Base-by-base conservation (phyloP, 2,888 invertebrate species). In the Acheta domesticus region DNA sequence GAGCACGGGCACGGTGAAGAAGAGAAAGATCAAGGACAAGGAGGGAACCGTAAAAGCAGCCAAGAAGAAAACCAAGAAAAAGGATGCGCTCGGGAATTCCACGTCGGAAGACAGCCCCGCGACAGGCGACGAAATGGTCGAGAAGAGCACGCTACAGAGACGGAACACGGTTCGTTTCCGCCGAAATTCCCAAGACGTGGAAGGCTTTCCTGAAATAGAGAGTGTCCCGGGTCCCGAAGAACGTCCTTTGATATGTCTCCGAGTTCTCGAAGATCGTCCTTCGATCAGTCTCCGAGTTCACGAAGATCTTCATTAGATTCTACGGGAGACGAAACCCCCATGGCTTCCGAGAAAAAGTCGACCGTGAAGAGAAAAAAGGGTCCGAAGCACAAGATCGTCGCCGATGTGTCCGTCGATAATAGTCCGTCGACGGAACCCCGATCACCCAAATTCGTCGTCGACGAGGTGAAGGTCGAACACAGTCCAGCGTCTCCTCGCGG, bases 11-110 rank as follows among this genome's bases (percentile, higher is more conserved):
- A 76, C 12, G 20, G 20, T n/a, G 21, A n/a, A 62, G 19, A 74
- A 23, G 20, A 12, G 19, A 12, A 75, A 80, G 78, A 62, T 16
- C 81, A 74, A 78, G 48, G 11, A n/a, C 8, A 78, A 75, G 74
- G 73, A 11, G 49, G 75, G 19, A 16, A 49, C 76, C 14, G 49
- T 78, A 14, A 74, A 49, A 62, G 49, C 48, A 78, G 82, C 84
- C 86, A 89, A 83, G 85, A 85, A 79, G 78, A 80, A 79, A 49
- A 23, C 76, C 36, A 36, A 75, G 11, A 79, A 77, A 16, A 81
- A 81, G 77, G 23, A 74, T 19, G 78, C 62, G 20, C 48, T 74
- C 12, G 77, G 75, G 16, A 75, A 81, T 19, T n/a, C 49, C 3
- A 77, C 79, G 19, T 81, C 83, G 75, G 79, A 83, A 62, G 79